Conservation (phyloP, 2,888 invertebrate species). For the Thalpophila matura region DNA sequence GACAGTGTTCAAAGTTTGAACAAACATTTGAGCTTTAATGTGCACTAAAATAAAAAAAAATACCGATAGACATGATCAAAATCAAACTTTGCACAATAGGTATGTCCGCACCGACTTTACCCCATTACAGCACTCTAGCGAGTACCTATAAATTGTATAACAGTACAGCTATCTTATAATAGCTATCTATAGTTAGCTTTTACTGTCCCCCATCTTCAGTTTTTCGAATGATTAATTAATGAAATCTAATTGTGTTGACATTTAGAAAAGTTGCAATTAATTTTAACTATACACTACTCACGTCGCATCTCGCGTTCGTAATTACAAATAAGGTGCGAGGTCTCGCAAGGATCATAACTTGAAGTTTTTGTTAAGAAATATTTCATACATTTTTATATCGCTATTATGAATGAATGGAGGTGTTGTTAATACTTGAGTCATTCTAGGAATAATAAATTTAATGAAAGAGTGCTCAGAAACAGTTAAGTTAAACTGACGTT, state of each 20-base stretch:
- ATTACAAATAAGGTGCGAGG: slow-evolving; percentile 45
- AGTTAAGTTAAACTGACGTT: slow-evolving; percentile 5
- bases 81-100: too few species aligned
- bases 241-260: slow-evolving; percentile 44
- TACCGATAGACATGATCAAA: too few species aligned
- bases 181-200: background rate
- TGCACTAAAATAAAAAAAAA: too few species aligned
- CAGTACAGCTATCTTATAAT: background rate
- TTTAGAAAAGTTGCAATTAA: slow-evolving; percentile 64
- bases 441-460: slow-evolving; percentile 11
- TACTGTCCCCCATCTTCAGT: slow-evolving; percentile 7
- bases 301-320: slow-evolving; percentile 36
- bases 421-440: slow-evolving; percentile 30
- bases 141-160: background rate
- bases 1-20: too few species aligned
- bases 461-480: background rate
- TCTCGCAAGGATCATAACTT: slow-evolving; percentile 31
- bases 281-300: slow-evolving; percentile 50
- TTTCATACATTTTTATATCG: slow-evolving; percentile 32
- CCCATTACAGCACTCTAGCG: background rate
- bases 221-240: slow-evolving; percentile 38
- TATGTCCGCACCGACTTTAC: too few species aligned
- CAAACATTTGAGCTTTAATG: too few species aligned
- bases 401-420: slow-evolving; percentile 24
- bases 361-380: slow-evolving; percentile 40